phyloP scores from a whole-genome alignment of 2,888 invertebrate genomes.

The Cartodere bifasciata region DNA sequence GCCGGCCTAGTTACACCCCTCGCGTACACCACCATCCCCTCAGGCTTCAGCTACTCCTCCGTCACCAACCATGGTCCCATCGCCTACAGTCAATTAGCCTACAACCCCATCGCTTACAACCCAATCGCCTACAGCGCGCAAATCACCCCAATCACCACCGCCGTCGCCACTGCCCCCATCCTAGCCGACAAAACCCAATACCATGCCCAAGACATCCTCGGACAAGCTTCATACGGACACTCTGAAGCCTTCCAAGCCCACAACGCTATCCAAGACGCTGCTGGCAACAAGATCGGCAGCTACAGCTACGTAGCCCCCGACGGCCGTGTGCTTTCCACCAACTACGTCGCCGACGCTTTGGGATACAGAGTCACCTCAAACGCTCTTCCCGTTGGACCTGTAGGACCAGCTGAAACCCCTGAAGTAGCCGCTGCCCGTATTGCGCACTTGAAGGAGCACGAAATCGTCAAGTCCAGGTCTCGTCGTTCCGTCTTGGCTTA shows the following conservation, averaged over 20 bases:
- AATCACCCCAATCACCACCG: constrained; percentile 14
- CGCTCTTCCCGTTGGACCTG: constrained; percentile 31
- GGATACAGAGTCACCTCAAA: constrained; percentile 36
- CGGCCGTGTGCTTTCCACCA: constrained; percentile 33
- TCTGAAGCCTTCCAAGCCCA: constrained; percentile 31
- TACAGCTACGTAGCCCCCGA: constrained; percentile 37
- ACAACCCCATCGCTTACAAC: constrained; percentile 15
- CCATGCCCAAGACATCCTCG: constrained; percentile 34
- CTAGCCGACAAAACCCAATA: constrained; percentile 29
- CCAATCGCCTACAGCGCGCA: constrained; percentile 19
- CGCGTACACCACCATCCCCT: constrained; percentile 35
- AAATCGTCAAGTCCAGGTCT: constrained; percentile 24
- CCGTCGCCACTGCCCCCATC: constrained; percentile 18
- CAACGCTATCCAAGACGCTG: constrained; percentile 30
- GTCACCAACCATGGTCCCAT: constrained; percentile 33
- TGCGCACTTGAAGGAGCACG: constrained; percentile 31
- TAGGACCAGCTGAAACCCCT: constrained; percentile 18
- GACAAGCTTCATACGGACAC: constrained; percentile 33
- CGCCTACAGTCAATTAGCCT: constrained; percentile 33
- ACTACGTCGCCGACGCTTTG: constrained; percentile 35
- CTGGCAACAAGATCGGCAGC: constrained; percentile 33
- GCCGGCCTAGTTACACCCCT: constrained; percentile 39
- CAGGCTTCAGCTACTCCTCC: constrained; percentile 7
- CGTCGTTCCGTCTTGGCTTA: constrained; percentile 13
- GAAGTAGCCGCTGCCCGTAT: constrained; percentile 35